Evolutionary conservation across 92 coral and sea anemone species (phyloP).

Genomic region (Epizoanthus ramosus): DNA sequence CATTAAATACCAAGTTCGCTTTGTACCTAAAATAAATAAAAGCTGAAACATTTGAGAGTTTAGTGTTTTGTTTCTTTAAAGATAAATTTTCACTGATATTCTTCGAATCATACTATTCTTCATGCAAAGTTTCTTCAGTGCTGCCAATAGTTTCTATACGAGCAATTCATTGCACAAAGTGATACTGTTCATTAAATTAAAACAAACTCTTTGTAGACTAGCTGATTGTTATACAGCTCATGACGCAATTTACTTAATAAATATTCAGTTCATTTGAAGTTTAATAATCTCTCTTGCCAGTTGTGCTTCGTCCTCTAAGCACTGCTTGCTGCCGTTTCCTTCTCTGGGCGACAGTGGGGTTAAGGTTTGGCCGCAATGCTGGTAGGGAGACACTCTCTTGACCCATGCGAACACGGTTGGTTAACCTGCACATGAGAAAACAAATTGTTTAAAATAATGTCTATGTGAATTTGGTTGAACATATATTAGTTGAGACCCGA

Average conservation of each 20-base stretch:
- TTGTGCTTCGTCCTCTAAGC: conserved; percentile 78
- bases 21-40: conserved; percentile 21
- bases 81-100: neutral
- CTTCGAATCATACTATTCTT: neutral
- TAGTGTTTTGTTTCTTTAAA: neutral
- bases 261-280: neutral
- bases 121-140: too few species aligned
- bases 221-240: neutral
- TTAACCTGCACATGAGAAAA: conserved; percentile 57
- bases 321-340: conserved; percentile 93
- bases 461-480: too few species aligned
- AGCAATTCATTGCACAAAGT: too few species aligned
- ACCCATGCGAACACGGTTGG: conserved; percentile 63
- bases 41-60: neutral
- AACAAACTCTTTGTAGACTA: neutral
- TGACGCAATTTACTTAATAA: neutral
- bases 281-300: conserved; percentile 63
- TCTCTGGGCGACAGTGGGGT: conserved; percentile 82
- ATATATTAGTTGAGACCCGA: too few species aligned
- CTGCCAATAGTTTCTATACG: too few species aligned
- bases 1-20: neutral
- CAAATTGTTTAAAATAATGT: neutral
- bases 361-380: conserved; percentile 84
- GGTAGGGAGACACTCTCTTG: conserved; percentile 91
- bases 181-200: too few species aligned